Conservation (phyloP, 2,888 invertebrate genomes). For the Eristalinus sepulchralis region DNA sequence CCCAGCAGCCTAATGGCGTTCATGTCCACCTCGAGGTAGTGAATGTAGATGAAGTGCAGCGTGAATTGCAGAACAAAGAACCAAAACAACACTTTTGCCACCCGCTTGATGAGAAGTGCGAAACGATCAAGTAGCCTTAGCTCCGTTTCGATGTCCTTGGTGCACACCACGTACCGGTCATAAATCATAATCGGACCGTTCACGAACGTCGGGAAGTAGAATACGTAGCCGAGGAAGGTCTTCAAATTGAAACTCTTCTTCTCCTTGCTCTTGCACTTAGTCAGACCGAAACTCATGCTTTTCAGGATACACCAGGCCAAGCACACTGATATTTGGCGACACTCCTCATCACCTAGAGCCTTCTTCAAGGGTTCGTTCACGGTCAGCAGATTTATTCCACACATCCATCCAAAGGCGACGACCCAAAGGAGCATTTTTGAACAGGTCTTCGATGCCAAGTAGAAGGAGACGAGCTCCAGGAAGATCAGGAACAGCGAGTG, state of each 20-base stretch:
- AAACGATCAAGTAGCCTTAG: conserved; percentile 79
- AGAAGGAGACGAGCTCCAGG: conserved; percentile 75
- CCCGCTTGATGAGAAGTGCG: conserved; percentile 80
- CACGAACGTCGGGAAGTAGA: conserved; percentile 91
- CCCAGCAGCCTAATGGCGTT: conserved; percentile 80
- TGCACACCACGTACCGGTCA: conserved; percentile 84
- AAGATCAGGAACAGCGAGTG: conserved; percentile 72
- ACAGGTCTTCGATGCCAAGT: conserved; percentile 68
- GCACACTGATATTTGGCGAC: conserved; percentile 77
- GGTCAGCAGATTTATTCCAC: conserved; percentile 76
- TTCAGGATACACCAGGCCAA: conserved; percentile 87
- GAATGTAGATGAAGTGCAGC: conserved; percentile 91
- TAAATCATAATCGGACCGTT: conserved; percentile 92
- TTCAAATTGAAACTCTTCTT: conserved; percentile 75
- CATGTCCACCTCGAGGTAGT: conserved; percentile 87
- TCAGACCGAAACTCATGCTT: conserved; percentile 89
- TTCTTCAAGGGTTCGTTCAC: conserved; percentile 72
- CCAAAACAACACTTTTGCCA: conserved; percentile 86
- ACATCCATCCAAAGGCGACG: conserved; percentile 76
- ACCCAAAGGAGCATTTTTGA: conserved; percentile 76
- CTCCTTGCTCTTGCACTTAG: conserved; percentile 79
- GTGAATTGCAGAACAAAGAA: conserved; percentile 86
- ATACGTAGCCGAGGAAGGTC: conserved; percentile 87
- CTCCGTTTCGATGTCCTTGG: conserved; percentile 70
- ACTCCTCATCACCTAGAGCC: conserved; percentile 76